Conservation (phyloP, 1,140 invertebrate species). For the Drosophila bipectinata region DNA sequence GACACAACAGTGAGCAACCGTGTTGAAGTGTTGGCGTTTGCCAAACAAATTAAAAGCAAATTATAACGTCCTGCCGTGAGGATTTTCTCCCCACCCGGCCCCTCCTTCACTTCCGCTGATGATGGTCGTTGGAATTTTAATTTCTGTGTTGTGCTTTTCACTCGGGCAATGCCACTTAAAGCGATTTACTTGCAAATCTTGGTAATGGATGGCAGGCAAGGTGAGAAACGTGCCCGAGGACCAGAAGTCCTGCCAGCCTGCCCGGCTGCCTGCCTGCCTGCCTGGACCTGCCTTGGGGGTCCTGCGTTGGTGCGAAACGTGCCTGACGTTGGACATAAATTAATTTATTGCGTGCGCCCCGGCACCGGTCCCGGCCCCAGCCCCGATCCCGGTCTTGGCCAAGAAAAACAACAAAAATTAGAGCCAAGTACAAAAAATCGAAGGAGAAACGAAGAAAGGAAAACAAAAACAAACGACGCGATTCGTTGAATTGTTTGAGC, state of each 20-base stretch:
- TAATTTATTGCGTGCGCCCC: slow-evolving; percentile 79
- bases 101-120: slow-evolving; percentile 13
- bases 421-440: slow-evolving; percentile 29
- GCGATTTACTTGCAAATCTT: slow-evolving; percentile 75
- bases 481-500: slow-evolving; percentile 52
- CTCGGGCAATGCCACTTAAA: slow-evolving; percentile 63
- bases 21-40: slow-evolving; percentile 79
- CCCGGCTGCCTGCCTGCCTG: neutral
- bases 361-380: neutral
- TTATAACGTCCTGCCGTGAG: slow-evolving; percentile 63
- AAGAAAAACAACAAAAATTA: slow-evolving; percentile 55
- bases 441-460: slow-evolving; percentile 16
- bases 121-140: slow-evolving; percentile 72
- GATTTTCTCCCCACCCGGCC: neutral
- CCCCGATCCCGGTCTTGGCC: slow-evolving; percentile 7
- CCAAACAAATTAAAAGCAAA: slow-evolving; percentile 82
- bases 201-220: slow-evolving; percentile 72
- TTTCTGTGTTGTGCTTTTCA: slow-evolving; percentile 65
- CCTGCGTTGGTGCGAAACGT: slow-evolving; percentile 63
- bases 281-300: slow-evolving; percentile 15
- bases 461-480: slow-evolving; percentile 46
- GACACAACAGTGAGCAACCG: slow-evolving; percentile 12
- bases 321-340: slow-evolving; percentile 79
- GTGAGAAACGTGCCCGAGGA: slow-evolving; percentile 73
- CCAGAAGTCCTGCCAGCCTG: slow-evolving; percentile 36